These are phyloP conservation scores for Corvus hawaiiensis DNA, from an alignment of 2,113 vertebrate genomes.

Conservation along the genomic window DNA sequence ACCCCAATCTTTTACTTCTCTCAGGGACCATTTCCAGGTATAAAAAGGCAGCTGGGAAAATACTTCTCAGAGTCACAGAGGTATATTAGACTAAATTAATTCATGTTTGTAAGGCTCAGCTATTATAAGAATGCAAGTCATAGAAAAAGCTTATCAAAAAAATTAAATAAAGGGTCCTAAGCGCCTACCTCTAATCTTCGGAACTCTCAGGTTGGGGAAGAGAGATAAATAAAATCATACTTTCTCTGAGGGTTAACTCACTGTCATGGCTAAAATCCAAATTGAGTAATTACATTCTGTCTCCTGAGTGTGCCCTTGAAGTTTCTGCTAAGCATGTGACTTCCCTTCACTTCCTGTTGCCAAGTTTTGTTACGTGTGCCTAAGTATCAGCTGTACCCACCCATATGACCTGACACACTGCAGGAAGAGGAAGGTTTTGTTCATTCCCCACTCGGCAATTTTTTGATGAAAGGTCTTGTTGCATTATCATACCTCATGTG, in stretches of 20 bases:
- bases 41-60: not conserved
- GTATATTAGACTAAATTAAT: not conserved
- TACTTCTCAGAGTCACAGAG: not conserved
- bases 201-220: not conserved
- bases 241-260: constrained; percentile 47
- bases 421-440: not conserved
- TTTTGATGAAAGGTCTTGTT: not conserved
- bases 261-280: constrained; percentile 61
- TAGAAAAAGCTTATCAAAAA: constrained; percentile 4
- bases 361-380: not conserved
- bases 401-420: not conserved
- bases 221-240: constrained; percentile 43
- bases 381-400: not conserved
- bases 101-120: not conserved
- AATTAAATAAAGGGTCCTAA: constrained; percentile 18
- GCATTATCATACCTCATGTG: not conserved
- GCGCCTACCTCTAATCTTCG: not conserved
- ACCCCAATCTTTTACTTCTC: not conserved
- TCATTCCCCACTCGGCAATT: not conserved
- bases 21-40: not conserved
- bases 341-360: constrained; percentile 48
- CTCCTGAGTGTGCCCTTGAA: constrained; percentile 50
- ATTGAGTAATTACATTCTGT: constrained; percentile 51
- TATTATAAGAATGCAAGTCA: not conserved
- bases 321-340: constrained; percentile 55